phyloP scores from a whole-genome alignment of 2,888 invertebrate genomes.

The Anodontia alba region DNA sequence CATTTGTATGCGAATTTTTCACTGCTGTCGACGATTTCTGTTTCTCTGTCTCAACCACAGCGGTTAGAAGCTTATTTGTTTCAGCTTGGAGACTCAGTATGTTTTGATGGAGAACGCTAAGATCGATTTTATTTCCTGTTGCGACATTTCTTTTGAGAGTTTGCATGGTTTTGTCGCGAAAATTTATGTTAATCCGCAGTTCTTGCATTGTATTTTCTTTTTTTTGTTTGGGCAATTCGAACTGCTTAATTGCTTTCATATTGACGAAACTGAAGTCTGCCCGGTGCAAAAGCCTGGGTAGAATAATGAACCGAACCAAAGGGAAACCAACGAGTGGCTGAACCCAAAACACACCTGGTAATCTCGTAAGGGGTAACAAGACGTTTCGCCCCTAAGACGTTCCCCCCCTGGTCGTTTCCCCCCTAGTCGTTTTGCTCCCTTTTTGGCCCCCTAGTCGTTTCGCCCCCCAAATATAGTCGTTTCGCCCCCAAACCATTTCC shows the following conservation, averaged over 20 bases:
- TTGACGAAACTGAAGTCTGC: too few relatives aligned
- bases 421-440: too few relatives aligned
- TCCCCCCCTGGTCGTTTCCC: too few relatives aligned
- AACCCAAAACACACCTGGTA: too few relatives aligned
- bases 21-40: background rate
- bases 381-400: too few relatives aligned
- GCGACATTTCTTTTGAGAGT: background rate
- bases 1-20: background rate
- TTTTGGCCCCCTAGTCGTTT: too few relatives aligned
- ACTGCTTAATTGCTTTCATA: slow-evolving; percentile 5
- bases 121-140: background rate
- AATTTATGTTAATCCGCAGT: background rate
- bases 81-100: background rate
- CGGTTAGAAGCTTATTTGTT: background rate
- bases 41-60: background rate
- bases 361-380: too few relatives aligned
- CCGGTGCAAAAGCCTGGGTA: too few relatives aligned
- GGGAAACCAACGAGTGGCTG: background rate
- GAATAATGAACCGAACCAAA: too few relatives aligned
- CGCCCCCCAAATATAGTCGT: too few relatives aligned
- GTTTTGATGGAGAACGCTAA: background rate
- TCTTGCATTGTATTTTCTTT: background rate
- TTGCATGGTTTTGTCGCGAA: background rate
- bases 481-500: too few relatives aligned
- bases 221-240: background rate